A percentile compares a stretch with the other conserved stretches of the same genome.
Evolutionary conservation across 2,888 invertebrate genomes (phyloP).

Genomic region (Volucella inflata): DNA sequence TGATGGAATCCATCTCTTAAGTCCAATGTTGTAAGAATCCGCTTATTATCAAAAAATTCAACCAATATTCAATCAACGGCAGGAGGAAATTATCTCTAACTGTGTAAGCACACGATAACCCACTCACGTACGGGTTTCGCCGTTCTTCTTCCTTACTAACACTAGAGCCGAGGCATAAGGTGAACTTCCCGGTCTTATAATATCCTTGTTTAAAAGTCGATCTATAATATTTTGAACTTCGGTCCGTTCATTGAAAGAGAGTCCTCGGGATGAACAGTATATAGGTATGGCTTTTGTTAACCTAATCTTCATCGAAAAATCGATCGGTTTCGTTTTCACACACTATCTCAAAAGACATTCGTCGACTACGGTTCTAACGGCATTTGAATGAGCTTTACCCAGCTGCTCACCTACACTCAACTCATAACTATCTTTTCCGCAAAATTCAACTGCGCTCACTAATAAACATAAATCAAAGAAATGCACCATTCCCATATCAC

Average conservation of each 20-base stretch:
- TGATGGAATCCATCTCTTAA: slow-evolving; percentile 72
- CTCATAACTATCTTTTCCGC: not conserved
- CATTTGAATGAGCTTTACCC: not conserved
- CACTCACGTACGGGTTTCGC: slow-evolving; percentile 38
- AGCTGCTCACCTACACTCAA: slow-evolving; percentile 8
- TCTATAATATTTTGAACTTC: slow-evolving; percentile 5
- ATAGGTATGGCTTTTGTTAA: too few species aligned
- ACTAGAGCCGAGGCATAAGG: too few species aligned
- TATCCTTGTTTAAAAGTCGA: too few species aligned
- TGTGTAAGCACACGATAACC: slow-evolving; percentile 27
- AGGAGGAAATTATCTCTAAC: slow-evolving; percentile 60
- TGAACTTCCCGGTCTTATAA: too few species aligned
- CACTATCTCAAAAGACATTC: too few species aligned
- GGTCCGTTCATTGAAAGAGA: slow-evolving; percentile 3
- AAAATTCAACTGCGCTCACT: not conserved
- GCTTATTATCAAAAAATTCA: slow-evolving; percentile 19
- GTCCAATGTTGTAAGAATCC: slow-evolving; percentile 53
- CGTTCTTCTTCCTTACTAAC: too few species aligned
- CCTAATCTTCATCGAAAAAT: slow-evolving; percentile 8
- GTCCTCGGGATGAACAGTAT: too few species aligned
- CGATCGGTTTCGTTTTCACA: not conserved
- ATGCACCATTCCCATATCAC: too few species aligned
- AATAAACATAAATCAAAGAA: too few species aligned
- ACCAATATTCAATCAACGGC: slow-evolving; percentile 38
- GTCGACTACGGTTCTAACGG: too few species aligned